phyloP scores from a whole-genome alignment of 2,113 vertebrate species.

The Sylvia atricapilla region DNA sequence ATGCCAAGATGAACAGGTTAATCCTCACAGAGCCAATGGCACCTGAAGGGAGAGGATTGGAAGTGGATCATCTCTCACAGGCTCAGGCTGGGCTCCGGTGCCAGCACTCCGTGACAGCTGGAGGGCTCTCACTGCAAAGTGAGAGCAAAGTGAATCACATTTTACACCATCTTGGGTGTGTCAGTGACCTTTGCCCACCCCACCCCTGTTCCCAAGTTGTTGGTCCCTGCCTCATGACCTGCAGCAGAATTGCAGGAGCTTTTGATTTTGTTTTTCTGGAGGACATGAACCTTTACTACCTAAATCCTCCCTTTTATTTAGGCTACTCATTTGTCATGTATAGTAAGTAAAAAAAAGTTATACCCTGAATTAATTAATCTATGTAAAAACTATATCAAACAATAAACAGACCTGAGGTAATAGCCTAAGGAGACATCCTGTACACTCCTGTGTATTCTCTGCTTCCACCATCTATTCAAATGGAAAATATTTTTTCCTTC shows the following conservation, averaged over 20 bases:
- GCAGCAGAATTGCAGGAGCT: neutral
- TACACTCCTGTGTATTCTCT: neutral
- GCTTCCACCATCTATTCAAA: neutral
- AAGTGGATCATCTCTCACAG: fast-evolving
- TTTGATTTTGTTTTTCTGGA: neutral
- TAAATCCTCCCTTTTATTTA: neutral
- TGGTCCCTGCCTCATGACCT: neutral
- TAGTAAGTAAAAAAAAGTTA: neutral
- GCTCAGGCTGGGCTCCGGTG: neutral
- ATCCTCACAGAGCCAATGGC: neutral
- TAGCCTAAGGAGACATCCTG: neutral
- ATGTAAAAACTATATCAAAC: neutral
- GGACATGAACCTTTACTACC: neutral
- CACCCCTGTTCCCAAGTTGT: neutral
- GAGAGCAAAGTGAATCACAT: neutral
- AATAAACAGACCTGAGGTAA: neutral
- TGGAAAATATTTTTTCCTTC: neutral
- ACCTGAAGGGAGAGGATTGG: neutral
- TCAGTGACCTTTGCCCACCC: fast-evolving
- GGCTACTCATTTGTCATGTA: neutral
- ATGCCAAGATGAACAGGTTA: neutral
- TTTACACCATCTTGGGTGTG: neutral
- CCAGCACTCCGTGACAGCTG: fast-evolving
- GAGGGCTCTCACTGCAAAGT: too few relatives aligned
- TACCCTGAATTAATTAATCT: neutral